phyloP scores from a whole-genome alignment of 2,797 vertebrate species.

The Halcyon smyrnensis region DNA sequence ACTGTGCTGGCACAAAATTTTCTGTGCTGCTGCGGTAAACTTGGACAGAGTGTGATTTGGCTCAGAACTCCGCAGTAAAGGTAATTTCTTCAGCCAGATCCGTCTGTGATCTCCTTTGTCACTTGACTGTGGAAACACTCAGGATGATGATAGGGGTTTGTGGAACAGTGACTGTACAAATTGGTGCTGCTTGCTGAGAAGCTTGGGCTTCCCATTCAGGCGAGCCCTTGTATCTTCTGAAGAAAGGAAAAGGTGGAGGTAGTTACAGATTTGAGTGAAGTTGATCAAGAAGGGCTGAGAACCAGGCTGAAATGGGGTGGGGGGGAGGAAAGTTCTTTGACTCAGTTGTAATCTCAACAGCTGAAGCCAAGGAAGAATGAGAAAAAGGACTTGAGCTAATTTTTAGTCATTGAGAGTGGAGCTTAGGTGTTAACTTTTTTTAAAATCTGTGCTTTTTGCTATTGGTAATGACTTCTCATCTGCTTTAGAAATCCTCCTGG shows the following conservation, averaged over 20 bases:
- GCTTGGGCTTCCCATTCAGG: not conserved
- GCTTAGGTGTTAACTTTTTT: not conserved
- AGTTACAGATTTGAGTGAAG: not conserved
- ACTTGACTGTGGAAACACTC: not conserved
- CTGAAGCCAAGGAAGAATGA: not conserved
- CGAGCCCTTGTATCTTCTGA: not conserved
- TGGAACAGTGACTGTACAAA: not conserved
- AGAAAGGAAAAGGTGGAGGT: not conserved
- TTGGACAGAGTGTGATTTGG: not conserved
- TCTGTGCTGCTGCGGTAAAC: not conserved
- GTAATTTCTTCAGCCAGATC: not conserved
- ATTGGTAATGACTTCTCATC: not conserved
- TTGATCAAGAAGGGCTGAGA: not conserved
- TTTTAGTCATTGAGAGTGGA: not conserved
- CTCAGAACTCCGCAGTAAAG: not conserved
- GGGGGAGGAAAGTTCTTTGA: not conserved
- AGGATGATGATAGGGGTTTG: not conserved
- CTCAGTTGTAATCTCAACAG: not conserved
- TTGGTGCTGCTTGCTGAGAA: not conserved
- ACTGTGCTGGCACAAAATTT: not conserved
- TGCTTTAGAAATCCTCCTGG: constrained; percentile 17
- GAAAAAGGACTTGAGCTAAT: not conserved
- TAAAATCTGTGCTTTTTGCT: not conserved
- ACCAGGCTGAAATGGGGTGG: not conserved
- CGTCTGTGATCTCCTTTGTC: not conserved